Evolutionary conservation across 2,888 invertebrate genomes (phyloP), one percentile per base, ranked within the genome.

Genomic region (Chalcis sispes): DNA sequence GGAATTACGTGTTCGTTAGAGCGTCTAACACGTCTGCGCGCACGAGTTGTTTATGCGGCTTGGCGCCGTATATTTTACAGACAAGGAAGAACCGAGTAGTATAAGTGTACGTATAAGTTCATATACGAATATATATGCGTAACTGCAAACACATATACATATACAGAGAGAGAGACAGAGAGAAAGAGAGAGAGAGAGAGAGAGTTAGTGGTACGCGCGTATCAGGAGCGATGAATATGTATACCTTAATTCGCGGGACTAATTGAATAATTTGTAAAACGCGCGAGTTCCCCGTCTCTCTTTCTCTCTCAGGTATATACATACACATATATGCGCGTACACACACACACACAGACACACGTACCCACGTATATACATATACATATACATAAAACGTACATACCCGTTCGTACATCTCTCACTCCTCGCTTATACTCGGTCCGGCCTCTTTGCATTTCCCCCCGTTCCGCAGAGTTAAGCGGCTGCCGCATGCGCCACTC

Each of bases 201-300:
- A 13, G 32, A 72, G 61, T n/a, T n/a, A n/a, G n/a, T n/a, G 56
- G 48, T 52, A 50, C 71, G 66, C 66, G 74, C 65, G 74, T 73
- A 86, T 88, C 87, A 85, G 82, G 81, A 81, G 80, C 86, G 86
- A 88, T 88, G 88, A 88, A 88, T 88, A 88, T 88, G 87, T 87
- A 88, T 88, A 87, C 87, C 86, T 88, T 88, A 88, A 88, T 88
- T 88, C 88, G 87, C 88, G 85, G 84, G 88, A 87, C 88, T 88
- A 88, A 88, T 88, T 88, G 88, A 88, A 88, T 88, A 88, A 88
- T 88, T 88, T 88, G 88, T 88, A 88, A 88, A 88, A 86, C 88
- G 87, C 82, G 82, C 29, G 80, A 72, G 72, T 46, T 61, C 50
- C 52, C 72, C 48, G 56, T 73, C 72, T 72, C 72, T 71, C 36